Evolutionary conservation across 2,888 invertebrate species (phyloP).

Genomic region (Cheilosia impressa): DNA sequence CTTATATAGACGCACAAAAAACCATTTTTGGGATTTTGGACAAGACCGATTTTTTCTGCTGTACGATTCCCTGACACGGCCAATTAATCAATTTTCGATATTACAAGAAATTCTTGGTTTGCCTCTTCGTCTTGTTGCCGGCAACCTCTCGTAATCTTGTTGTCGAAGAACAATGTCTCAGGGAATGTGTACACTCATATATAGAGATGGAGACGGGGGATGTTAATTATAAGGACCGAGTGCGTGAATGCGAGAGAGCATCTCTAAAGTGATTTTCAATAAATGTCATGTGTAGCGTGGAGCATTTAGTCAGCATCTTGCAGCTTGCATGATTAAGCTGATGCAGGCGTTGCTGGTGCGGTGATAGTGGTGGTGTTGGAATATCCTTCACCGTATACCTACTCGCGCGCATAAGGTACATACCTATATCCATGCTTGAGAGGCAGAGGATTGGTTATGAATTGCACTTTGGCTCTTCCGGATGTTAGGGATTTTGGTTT

Average conservation of each 20-base stretch:
- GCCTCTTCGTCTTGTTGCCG: constrained; percentile 28
- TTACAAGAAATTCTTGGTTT: constrained; percentile 76
- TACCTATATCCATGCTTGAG: not conserved
- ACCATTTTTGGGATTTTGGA: constrained; percentile 75
- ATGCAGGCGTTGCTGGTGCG: constrained; percentile 62
- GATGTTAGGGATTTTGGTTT: constrained; percentile 66
- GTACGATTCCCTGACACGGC: constrained; percentile 78
- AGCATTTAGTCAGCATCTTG: constrained; percentile 64
- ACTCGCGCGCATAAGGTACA: not conserved
- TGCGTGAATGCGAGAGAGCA: constrained; percentile 7
- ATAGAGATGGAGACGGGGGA: constrained; percentile 50
- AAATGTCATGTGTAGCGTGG: constrained; percentile 67
- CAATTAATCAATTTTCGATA: constrained; percentile 83
- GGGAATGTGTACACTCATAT: constrained; percentile 40
- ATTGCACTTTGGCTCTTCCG: constrained; percentile 69
- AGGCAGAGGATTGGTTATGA: constrained; percentile 45
- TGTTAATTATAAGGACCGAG: constrained; percentile 67
- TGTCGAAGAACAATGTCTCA: constrained; percentile 69
- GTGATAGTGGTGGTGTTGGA: constrained; percentile 33
- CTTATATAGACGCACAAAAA: constrained; percentile 67
- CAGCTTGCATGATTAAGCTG: constrained; percentile 66
- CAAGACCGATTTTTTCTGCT: constrained; percentile 73
- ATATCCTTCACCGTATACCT: not conserved
- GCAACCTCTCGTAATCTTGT: constrained; percentile 65
- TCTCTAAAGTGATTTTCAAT: constrained; percentile 74